Conservation (phyloP, 2,113 vertebrate species). For the Halichoerus grypus region DNA sequence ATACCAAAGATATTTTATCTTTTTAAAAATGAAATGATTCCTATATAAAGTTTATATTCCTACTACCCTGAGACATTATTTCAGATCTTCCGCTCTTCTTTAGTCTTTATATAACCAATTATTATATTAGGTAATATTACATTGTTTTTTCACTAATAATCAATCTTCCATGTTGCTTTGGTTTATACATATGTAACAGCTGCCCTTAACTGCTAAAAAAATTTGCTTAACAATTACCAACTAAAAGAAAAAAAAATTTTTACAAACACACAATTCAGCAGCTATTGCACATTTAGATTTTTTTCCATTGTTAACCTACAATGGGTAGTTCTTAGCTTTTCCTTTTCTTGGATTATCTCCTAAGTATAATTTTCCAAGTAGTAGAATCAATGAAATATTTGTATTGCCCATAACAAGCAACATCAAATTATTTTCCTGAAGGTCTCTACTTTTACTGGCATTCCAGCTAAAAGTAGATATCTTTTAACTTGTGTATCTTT, state of each 20-base stretch:
- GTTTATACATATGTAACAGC: neutral
- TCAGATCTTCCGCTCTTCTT: slow-evolving; percentile 2
- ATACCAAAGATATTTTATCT: slow-evolving; percentile 37
- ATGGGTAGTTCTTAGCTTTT: neutral
- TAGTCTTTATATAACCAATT: slow-evolving; percentile 54
- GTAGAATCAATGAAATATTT: neutral
- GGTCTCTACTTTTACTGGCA: neutral
- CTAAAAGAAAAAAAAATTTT: neutral
- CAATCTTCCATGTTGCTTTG: slow-evolving; percentile 33
- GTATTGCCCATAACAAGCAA: neutral
- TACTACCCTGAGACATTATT: neutral
- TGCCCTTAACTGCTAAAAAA: slow-evolving; percentile 8
- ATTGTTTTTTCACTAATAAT: neutral
- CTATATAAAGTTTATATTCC: neutral
- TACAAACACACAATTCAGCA: neutral
- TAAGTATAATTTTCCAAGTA: neutral
- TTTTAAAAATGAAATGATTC: slow-evolving; percentile 52
- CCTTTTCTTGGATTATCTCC: neutral
- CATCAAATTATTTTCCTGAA: slow-evolving; percentile 5
- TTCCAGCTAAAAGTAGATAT: neutral
- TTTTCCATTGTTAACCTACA: neutral
- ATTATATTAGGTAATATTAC: neutral
- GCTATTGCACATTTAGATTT: neutral
- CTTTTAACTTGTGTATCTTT: neutral
- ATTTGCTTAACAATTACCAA: slow-evolving; percentile 35